Evolutionary conservation across 2,797 vertebrate species (phyloP).

Genomic region (Acanthurus leucopareius): DNA sequence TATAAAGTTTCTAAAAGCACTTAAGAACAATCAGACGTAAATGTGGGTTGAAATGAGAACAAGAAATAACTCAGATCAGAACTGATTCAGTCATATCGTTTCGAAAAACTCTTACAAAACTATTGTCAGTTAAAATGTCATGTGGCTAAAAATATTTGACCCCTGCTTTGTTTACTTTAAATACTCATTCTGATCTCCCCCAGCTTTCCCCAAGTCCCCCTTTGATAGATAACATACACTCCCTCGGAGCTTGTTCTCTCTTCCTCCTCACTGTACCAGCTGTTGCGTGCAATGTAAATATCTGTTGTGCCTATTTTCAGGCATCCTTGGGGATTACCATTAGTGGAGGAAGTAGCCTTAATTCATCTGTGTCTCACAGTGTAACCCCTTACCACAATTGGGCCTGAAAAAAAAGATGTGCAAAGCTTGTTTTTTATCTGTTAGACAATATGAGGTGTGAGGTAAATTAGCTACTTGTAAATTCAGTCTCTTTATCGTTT

Average conservation of each 20-base stretch:
- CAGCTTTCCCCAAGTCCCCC: conserved; percentile 27
- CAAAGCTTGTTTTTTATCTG: too few relatives aligned
- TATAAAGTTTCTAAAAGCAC: conserved; percentile 11
- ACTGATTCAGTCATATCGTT: not conserved
- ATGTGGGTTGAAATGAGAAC: not conserved
- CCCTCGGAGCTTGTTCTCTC: conserved; percentile 36
- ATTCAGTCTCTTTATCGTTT: too few relatives aligned
- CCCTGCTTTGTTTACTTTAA: conserved; percentile 39
- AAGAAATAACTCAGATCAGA: not conserved
- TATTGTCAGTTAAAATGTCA: not conserved
- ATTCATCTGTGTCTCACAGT: conserved; percentile 51
- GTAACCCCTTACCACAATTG: not conserved
- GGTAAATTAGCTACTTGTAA: too few relatives aligned
- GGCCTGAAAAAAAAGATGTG: too few relatives aligned
- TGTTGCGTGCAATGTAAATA: conserved; percentile 68
- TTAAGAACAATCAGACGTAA: conserved; percentile 1
- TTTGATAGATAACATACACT: conserved; percentile 46
- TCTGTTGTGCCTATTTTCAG: conserved; percentile 65
- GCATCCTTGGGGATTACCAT: conserved; percentile 54
- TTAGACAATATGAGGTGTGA: not conserved
- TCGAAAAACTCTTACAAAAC: not conserved
- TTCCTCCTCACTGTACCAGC: conserved; percentile 53
- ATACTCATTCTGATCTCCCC: conserved; percentile 11
- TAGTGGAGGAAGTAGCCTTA: conserved; percentile 58
- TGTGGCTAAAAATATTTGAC: conserved; percentile 38